Evolutionary conservation across 2,888 invertebrate genomes (phyloP).

Genomic region (Physocephala rufipes): DNA sequence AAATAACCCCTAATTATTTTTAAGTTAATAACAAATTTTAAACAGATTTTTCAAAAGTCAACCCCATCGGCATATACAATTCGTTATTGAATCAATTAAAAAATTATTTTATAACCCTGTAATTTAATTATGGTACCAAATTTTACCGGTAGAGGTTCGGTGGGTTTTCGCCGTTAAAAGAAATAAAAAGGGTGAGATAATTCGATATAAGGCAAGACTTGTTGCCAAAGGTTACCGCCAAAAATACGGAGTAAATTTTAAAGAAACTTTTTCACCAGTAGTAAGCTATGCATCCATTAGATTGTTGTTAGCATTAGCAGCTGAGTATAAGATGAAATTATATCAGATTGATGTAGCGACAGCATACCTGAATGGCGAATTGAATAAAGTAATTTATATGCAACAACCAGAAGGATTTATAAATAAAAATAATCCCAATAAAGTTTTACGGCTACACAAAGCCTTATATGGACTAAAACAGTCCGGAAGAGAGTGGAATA

Average conservation of each 20-base stretch:
- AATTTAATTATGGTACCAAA: no score
- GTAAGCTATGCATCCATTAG: slow-evolving; percentile 28
- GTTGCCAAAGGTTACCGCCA: slow-evolving; percentile 36
- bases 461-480: slow-evolving; percentile 46
- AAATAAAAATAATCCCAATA: no score
- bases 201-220: slow-evolving; percentile 26
- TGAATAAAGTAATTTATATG: slow-evolving; percentile 40
- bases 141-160: no score
- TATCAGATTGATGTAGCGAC: slow-evolving; percentile 41
- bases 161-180: slow-evolving; percentile 42
- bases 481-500: slow-evolving; percentile 46
- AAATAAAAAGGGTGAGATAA: slow-evolving; percentile 33
- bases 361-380: slow-evolving; percentile 40
- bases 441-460: no score
- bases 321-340: slow-evolving; percentile 33
- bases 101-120: no score
- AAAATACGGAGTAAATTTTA: slow-evolving; percentile 39
- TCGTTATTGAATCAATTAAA: no score
- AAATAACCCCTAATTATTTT: no score
- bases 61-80: no score
- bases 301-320: slow-evolving; percentile 34
- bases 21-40: no score
- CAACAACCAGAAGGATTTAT: slow-evolving; percentile 37
- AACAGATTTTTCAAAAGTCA: no score
- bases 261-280: slow-evolving; percentile 34